A percentile compares a stretch with the other conserved stretches of the same genome.
Evolutionary conservation across 2,797 vertebrate species (phyloP).

Genomic region (Bryconaethiops microstoma): DNA sequence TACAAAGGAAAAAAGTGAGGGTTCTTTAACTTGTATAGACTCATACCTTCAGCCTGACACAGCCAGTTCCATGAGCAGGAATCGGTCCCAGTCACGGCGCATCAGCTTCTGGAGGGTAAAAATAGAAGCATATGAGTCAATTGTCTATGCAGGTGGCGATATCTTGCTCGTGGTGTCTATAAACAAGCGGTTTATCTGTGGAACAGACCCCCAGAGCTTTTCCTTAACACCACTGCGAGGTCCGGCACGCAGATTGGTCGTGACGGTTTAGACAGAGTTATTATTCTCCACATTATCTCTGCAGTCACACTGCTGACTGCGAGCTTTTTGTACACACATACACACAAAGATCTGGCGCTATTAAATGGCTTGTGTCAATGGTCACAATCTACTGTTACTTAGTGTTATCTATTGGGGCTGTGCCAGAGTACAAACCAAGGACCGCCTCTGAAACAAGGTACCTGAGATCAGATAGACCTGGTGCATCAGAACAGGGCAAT

Average conservation of each 20-base stretch:
- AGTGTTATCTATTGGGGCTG: background rate
- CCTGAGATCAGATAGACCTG: background rate
- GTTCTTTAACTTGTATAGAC: background rate
- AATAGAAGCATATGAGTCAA: constrained; percentile 41
- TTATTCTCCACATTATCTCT: constrained; percentile 52
- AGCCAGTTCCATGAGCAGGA: constrained; percentile 23
- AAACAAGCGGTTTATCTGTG: constrained; percentile 39
- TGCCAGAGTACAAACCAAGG: background rate
- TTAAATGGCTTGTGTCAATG: background rate
- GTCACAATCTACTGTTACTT: background rate
- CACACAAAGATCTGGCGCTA: background rate
- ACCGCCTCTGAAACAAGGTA: background rate
- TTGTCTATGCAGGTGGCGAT: constrained; percentile 44
- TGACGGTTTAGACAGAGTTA: constrained; percentile 57
- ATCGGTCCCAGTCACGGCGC: constrained; percentile 22
- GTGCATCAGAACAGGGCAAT: background rate
- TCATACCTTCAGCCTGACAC: constrained; percentile 21
- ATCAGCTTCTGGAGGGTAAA: constrained; percentile 35
- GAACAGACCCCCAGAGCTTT: constrained; percentile 30
- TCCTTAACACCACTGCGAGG: constrained; percentile 24
- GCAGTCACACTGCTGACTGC: constrained; percentile 48
- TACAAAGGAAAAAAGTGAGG: background rate
- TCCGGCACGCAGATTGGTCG: constrained; percentile 45
- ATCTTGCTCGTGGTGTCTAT: constrained; percentile 37
- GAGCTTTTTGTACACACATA: constrained; percentile 22